Base-by-base conservation (phyloP, 2,888 invertebrate genomes). In the Apamea epomidion region DNA sequence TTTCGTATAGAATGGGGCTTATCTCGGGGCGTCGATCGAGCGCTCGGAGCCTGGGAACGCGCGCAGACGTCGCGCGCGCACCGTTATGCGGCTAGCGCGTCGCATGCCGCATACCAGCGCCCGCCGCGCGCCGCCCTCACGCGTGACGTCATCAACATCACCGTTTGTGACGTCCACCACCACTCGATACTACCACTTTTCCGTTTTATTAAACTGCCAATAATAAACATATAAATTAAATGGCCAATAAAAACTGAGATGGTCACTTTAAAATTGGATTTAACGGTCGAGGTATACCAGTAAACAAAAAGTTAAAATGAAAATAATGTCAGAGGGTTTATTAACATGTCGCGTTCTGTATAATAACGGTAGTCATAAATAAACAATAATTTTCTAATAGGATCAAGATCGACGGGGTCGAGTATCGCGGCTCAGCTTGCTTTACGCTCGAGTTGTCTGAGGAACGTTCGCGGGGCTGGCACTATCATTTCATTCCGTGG, bases 1-100 rank as follows among this genome's bases (percentile, higher is more conserved):
- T 96, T 96, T 96, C 95, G 94, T 95, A 95, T 93, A 94, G 94
- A 94, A 94, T 92, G 90, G 92, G 84, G 92, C 94, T 96, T 96
- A 96, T 97, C 96, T 96, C 90, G 90, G 91, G 92, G 92, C 92
- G 92, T 93, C 92, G 93, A 95, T 95, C 96, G 92, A 89, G 91
- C 85, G 88, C 89, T 90, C 89, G 88, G 91, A 89, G 93, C 94
- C 93, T 95, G 95, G 95, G 95, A 95, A 94, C 94, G 93, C 90
- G 87, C 87, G 90, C 90, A 90, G 86, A 85, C 88, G 82, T 91
- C 92, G 91, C 91, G 89, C 90, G 90, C 89, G 91, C 92, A 94
- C 94, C 94, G 95, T 95, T 94, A 94, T 91, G 86, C 90, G 91
- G 87, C 88, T 77, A 86, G 86, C 88, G 79, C 81, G 86, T 80